Evolutionary conservation across 1,140 invertebrate genomes (phyloP).

Genomic region (Cotesia glomerata): DNA sequence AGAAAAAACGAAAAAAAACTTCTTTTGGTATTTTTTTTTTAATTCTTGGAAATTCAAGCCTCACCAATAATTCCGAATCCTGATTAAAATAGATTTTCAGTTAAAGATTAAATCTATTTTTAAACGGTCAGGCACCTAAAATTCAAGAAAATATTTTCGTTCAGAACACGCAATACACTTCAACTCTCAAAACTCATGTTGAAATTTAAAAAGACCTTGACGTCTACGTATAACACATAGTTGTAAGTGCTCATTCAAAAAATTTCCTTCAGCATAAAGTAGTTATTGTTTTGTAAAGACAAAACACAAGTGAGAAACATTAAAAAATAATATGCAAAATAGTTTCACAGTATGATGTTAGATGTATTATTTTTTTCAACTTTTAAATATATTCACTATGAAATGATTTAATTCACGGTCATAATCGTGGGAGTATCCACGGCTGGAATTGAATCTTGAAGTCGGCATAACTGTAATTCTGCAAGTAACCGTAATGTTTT

Average conservation of each 20-base stretch:
- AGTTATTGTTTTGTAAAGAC: background rate
- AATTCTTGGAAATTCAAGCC: background rate
- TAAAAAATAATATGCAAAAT: background rate
- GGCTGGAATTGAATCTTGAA: background rate
- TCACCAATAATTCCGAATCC: background rate
- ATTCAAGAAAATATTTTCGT: background rate
- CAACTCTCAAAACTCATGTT: background rate
- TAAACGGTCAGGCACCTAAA: background rate
- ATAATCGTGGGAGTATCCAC: conserved; percentile 6
- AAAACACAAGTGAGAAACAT: conserved; percentile 4
- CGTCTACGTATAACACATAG: no score
- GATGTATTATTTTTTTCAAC: background rate
- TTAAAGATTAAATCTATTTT: background rate
- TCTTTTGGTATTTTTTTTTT: background rate
- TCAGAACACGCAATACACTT: background rate
- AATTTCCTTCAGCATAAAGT: background rate
- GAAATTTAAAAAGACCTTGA: background rate
- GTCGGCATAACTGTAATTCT: conserved; percentile 5
- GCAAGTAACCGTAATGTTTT: conserved; percentile 12
- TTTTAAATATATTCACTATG: background rate
- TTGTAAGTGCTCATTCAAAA: background rate
- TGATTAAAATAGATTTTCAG: background rate
- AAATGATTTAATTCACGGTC: conserved; percentile 7
- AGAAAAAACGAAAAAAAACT: background rate
- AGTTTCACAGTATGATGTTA: background rate